Percentiles rank a stretch among this genome's conserved stretches.
Evolutionary conservation across 2,888 invertebrate genomes (phyloP).

Genomic region (Amphipoea oculea): DNA sequence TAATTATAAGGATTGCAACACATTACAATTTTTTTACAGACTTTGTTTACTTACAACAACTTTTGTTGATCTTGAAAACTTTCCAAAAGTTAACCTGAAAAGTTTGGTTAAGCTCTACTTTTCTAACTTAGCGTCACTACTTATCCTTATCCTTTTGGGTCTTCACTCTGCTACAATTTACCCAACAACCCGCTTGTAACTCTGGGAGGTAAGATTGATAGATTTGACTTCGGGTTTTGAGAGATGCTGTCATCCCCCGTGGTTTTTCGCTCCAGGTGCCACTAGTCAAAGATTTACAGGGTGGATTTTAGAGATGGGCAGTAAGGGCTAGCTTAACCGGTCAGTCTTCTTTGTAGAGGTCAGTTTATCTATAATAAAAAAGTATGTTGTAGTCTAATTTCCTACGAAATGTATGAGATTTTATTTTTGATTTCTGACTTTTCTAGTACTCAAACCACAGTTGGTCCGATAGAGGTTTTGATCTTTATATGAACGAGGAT

Average conservation of each 20-base stretch:
- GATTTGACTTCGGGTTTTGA: slow-evolving; percentile 2
- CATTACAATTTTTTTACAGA: slow-evolving; percentile 1
- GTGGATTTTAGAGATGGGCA: background rate
- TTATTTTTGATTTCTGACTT: background rate
- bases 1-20: background rate
- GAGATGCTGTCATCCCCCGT: background rate
- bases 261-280: background rate
- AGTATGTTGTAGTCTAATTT: background rate
- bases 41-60: slow-evolving; percentile 6
- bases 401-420: background rate
- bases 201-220: slow-evolving; percentile 1
- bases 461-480: background rate
- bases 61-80: slow-evolving; percentile 13
- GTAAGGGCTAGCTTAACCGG: background rate
- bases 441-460: background rate
- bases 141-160: slow-evolving; percentile 5
- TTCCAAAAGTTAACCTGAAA: background rate
- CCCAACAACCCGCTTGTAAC: background rate
- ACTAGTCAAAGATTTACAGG: background rate
- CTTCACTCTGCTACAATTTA: background rate
- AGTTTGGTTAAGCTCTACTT: background rate
- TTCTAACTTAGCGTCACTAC: slow-evolving; percentile 1
- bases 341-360: too few relatives aligned
- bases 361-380: too few relatives aligned
- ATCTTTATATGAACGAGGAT: background rate